These are phyloP conservation scores for Netelia melanura DNA, from an alignment of 2,888 invertebrate species.

Conservation along the genomic window DNA sequence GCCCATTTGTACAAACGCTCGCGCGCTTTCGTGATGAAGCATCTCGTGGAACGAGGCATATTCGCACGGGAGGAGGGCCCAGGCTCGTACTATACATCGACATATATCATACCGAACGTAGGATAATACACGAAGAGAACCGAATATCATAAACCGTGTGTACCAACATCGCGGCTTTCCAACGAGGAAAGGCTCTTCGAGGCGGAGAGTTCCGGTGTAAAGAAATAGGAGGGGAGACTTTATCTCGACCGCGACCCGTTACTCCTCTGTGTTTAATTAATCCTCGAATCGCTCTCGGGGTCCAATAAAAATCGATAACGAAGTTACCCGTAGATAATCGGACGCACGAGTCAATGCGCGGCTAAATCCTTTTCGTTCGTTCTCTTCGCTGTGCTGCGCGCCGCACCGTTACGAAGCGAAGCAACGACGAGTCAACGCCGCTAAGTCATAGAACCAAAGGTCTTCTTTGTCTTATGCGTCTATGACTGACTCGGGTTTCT, in stretches of 20 bases:
- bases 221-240: slow-evolving; percentile 34
- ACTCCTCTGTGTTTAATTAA: slow-evolving; percentile 69
- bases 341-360: slow-evolving; percentile 47
- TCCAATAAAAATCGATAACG: slow-evolving; percentile 70
- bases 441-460: slow-evolving; percentile 66
- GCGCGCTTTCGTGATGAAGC: slow-evolving; percentile 36
- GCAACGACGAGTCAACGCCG: slow-evolving; percentile 57
- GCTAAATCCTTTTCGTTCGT: slow-evolving; percentile 37
- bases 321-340: slow-evolving; percentile 71
- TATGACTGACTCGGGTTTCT: background rate
- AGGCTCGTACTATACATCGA: too few species aligned
- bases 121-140: background rate
- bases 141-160: slow-evolving; percentile 32
- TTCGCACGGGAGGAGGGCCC: too few species aligned
- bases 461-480: slow-evolving; percentile 22
- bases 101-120: too few species aligned
- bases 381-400: slow-evolving; percentile 4
- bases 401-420: slow-evolving; percentile 68
- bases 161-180: background rate
- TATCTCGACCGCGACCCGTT: slow-evolving; percentile 60
- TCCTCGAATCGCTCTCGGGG: slow-evolving; percentile 64
- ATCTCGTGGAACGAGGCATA: slow-evolving; percentile 40
- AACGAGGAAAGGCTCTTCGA: slow-evolving; percentile 15
- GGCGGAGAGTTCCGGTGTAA: slow-evolving; percentile 3
- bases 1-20: background rate